Percentiles rank a stretch among this genome's conserved stretches.
phyloP scores from a whole-genome alignment of 2,888 invertebrate genomes.

The Chrysolina americana region DNA sequence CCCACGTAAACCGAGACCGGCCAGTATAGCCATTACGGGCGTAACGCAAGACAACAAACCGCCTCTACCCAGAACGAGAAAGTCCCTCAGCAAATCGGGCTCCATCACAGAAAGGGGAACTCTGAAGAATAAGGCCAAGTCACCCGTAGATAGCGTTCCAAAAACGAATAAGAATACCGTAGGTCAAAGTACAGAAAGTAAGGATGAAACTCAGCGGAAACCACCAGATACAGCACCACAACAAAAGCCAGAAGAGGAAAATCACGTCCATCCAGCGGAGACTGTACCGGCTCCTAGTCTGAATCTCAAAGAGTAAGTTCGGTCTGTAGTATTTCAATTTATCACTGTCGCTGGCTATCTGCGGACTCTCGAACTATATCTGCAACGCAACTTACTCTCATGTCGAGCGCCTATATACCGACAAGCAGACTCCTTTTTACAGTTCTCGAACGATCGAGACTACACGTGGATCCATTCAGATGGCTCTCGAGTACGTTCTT shows the following conservation, averaged over 20 bases:
- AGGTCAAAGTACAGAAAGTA: conserved; percentile 25
- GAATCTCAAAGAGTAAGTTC: conserved; percentile 48
- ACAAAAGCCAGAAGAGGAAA: conserved; percentile 41
- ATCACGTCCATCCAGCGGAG: conserved; percentile 37
- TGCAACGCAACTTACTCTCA: too few species aligned
- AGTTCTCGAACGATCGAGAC: too few species aligned
- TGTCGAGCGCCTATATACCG: too few species aligned
- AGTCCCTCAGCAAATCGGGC: conserved; percentile 63
- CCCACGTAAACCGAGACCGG: conserved; percentile 82
- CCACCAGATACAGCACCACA: conserved; percentile 51
- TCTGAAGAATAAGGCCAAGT: conserved; percentile 45
- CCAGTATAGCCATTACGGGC: conserved; percentile 88
- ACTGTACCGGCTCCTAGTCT: conserved; percentile 28
- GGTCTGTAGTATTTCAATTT: not conserved
- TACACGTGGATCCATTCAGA: too few species aligned
- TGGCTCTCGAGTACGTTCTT: too few species aligned
- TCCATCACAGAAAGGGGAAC: conserved; percentile 35
- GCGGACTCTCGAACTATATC: too few species aligned
- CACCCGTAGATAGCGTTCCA: conserved; percentile 55
- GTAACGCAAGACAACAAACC: conserved; percentile 75
- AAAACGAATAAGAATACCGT: conserved; percentile 46
- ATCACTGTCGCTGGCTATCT: too few species aligned
- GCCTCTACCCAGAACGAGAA: conserved; percentile 70
- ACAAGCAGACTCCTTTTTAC: too few species aligned
- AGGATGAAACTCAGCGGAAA: conserved; percentile 46